Evolutionary conservation across 2,797 vertebrate genomes (phyloP), one percentile per base, ranked within the genome.

Genomic region (Enteromius radiatus): DNA sequence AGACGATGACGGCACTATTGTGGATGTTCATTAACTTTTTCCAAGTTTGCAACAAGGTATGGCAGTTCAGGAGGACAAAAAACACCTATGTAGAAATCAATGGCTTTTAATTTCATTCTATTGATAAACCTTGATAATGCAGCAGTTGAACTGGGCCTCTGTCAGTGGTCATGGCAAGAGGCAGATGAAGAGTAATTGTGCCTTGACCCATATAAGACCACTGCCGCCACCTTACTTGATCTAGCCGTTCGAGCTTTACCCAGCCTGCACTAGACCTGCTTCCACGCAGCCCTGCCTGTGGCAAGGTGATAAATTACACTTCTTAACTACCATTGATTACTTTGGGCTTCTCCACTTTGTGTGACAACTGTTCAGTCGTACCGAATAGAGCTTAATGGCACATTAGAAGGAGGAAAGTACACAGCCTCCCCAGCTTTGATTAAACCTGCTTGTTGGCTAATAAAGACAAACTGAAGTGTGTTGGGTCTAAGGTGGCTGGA

Each of bases 281-380:
- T 90, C 90, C 91, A 89, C 90, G 92, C 93, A 94, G 96, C 93
- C 94, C 95, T 91, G 85, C 95, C 94, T 93, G 95, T 97, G 96
- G 97, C 97, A 98, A 95, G 90, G 95, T 99, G 98, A 99, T 99
- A 96, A 98, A 99, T 99, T 97, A 97, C 96, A 92, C 93, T 95
- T 97, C 95, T 97, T 97, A 96, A 94, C 95, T 95, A 96, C 94
- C 98, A 99, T 97, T 96, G 97, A 99, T 99, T 96, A 96, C 95
- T 95, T 92, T 91, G 92, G 95, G 96, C 94, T 98, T 95, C 95
- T 96, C 95, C 94, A 95, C 95, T 95, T 96, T 95, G 91, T 91
- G 94, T 89, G 91, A 97, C 96, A 97, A 96, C 94, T 95, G 95
- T 96, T 96, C 96, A 97, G 96, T 96, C 96, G 96, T 95, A 96